Conservation (phyloP, 2,113 vertebrate genomes). For the Mystacornis crossleyi region DNA sequence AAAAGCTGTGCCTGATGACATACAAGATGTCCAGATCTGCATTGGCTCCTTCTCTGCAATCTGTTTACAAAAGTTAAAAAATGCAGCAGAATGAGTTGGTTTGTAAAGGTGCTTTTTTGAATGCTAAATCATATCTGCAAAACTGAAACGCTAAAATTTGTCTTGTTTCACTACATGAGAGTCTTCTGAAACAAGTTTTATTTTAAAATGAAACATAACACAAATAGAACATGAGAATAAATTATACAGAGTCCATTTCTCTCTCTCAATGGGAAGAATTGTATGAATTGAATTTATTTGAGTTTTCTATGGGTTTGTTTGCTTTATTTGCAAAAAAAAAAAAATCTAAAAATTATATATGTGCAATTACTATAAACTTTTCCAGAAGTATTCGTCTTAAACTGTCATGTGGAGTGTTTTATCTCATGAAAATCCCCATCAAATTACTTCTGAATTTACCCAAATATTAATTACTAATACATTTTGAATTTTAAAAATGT, state of each 20-base stretch:
- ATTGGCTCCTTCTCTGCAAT: slow-evolving; percentile 71
- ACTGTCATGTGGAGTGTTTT: neutral
- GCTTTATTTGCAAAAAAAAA: neutral
- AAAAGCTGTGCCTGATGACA: slow-evolving; percentile 67
- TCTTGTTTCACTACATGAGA: neutral
- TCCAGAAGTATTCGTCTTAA: neutral
- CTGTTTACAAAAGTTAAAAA: slow-evolving; percentile 70
- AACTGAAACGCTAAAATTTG: neutral
- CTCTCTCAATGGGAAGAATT: neutral
- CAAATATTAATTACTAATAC: neutral
- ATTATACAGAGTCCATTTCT: neutral
- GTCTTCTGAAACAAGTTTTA: neutral
- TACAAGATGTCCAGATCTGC: slow-evolving; percentile 71
- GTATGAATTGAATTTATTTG: neutral
- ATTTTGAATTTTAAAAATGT: neutral
- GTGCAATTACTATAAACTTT: neutral
- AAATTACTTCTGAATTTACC: neutral
- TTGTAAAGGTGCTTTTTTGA: slow-evolving; percentile 67
- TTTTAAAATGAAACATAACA: neutral
- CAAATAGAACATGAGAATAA: neutral
- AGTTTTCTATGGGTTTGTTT: neutral
- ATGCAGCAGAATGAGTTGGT: slow-evolving; percentile 58
- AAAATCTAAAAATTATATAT: neutral
- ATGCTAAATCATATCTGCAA: slow-evolving; percentile 51
- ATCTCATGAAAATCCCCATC: neutral